These are phyloP conservation scores for Daubentonia madagascariensis DNA, from an alignment of 2,113 vertebrate genomes.

Conservation along the genomic window DNA sequence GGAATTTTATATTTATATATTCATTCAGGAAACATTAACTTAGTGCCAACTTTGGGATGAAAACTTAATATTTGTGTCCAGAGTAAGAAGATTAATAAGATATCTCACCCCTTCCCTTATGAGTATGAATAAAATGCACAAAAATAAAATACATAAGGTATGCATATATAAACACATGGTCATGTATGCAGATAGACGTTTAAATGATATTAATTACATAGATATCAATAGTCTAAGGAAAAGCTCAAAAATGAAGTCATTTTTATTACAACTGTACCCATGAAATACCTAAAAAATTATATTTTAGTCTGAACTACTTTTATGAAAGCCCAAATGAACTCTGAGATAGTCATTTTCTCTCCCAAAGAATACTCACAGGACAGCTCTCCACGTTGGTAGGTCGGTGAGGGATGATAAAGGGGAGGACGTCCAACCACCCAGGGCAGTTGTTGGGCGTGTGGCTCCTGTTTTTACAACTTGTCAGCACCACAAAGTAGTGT, in stretches of 20 bases:
- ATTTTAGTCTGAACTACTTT: background rate
- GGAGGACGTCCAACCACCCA: slow-evolving; percentile 80
- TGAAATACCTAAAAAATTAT: background rate
- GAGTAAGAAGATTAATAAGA: slow-evolving; percentile 12
- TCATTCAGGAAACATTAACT: background rate
- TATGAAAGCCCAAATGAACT: background rate
- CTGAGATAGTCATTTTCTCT: background rate
- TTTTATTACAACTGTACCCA: background rate
- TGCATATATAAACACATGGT: background rate
- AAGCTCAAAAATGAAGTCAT: background rate
- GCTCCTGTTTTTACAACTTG: slow-evolving; percentile 86
- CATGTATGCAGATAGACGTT: background rate
- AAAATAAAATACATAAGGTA: background rate
- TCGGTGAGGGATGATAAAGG: slow-evolving; percentile 94
- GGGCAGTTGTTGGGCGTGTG: slow-evolving; percentile 81
- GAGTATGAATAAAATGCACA: background rate
- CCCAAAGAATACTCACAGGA: slow-evolving; percentile 85
- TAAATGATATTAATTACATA: slow-evolving; percentile 4
- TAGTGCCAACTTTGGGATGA: background rate
- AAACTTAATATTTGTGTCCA: background rate
- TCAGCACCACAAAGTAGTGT: slow-evolving; percentile 95
- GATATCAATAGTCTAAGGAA: background rate
- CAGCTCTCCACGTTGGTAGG: slow-evolving; percentile 92
- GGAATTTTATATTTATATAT: background rate
- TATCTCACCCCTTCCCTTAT: background rate